Evolutionary conservation across 2,888 invertebrate species (phyloP).

Genomic region (Xestia c-nigrum): DNA sequence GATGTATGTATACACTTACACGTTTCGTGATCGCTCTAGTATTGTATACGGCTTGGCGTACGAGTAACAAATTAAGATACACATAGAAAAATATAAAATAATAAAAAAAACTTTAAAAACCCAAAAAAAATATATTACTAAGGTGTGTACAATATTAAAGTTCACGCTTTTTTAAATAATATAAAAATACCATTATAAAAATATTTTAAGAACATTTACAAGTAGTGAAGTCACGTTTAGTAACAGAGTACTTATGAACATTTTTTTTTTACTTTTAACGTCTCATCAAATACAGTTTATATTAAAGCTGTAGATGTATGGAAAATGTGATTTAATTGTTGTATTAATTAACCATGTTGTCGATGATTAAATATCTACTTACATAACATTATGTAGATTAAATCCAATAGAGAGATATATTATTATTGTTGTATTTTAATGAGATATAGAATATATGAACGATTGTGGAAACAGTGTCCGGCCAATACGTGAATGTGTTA

Average conservation of each 20-base stretch:
- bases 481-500: slow-evolving; percentile 86
- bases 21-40: slow-evolving; percentile 85
- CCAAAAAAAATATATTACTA: slow-evolving; percentile 81
- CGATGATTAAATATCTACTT: slow-evolving; percentile 84
- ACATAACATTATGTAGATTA: slow-evolving; percentile 85
- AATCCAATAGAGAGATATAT: slow-evolving; percentile 87
- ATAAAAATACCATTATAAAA: slow-evolving; percentile 76
- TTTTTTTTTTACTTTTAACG: slow-evolving; percentile 74
- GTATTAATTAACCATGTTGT: slow-evolving; percentile 86
- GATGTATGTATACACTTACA: slow-evolving; percentile 83
- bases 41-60: slow-evolving; percentile 89
- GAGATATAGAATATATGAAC: slow-evolving; percentile 82
- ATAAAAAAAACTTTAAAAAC: slow-evolving; percentile 71
- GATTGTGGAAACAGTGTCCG: slow-evolving; percentile 86
- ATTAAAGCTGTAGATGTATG: slow-evolving; percentile 81
- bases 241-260: slow-evolving; percentile 86
- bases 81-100: slow-evolving; percentile 76
- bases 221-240: slow-evolving; percentile 82
- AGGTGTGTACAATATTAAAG: slow-evolving; percentile 89
- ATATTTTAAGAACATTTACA: slow-evolving; percentile 90
- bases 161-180: slow-evolving; percentile 80
- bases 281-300: slow-evolving; percentile 80
- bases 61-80: slow-evolving; percentile 86
- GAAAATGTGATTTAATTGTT: slow-evolving; percentile 89
- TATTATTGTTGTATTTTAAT: slow-evolving; percentile 88